Percentiles rank a stretch among this genome's conserved stretches.
Evolutionary conservation across 1,140 invertebrate species (phyloP).

Genomic region (Drosophila lini): DNA sequence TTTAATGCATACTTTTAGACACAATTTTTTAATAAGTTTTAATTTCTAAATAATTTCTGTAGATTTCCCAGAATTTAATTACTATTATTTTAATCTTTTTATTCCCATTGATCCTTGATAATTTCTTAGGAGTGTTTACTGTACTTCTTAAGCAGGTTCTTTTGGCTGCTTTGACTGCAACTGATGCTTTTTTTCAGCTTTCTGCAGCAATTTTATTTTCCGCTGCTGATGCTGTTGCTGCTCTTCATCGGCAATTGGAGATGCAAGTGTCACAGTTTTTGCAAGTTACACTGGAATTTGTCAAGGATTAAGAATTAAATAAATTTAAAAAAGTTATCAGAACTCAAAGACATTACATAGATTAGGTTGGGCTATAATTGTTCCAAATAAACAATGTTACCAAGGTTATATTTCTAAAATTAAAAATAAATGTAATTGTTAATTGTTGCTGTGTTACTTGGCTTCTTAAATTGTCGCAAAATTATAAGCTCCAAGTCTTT

Average conservation of each 20-base stretch:
- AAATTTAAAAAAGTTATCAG: not conserved
- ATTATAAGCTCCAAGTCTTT: slow-evolving; percentile 50
- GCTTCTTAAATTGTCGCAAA: slow-evolving; percentile 75
- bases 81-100: not conserved
- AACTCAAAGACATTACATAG: too few species aligned
- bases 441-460: not conserved
- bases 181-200: not conserved
- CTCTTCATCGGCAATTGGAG: slow-evolving; percentile 51
- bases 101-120: too few species aligned
- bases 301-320: not conserved
- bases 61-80: too few species aligned
- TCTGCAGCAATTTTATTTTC: slow-evolving; percentile 13
- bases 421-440: not conserved
- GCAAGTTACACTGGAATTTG: not conserved
- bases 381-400: too few species aligned
- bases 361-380: too few species aligned
- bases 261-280: slow-evolving; percentile 27
- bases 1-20: not conserved
- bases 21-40: too few species aligned
- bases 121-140: not conserved
- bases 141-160: slow-evolving; percentile 7
- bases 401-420: not conserved
- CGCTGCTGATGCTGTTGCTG: slow-evolving; percentile 18
- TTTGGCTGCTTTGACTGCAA: slow-evolving; percentile 15
- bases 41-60: not conserved